phyloP scores from a whole-genome alignment of 2,113 vertebrate genomes.

The Tetraodon nigroviridis region DNA sequence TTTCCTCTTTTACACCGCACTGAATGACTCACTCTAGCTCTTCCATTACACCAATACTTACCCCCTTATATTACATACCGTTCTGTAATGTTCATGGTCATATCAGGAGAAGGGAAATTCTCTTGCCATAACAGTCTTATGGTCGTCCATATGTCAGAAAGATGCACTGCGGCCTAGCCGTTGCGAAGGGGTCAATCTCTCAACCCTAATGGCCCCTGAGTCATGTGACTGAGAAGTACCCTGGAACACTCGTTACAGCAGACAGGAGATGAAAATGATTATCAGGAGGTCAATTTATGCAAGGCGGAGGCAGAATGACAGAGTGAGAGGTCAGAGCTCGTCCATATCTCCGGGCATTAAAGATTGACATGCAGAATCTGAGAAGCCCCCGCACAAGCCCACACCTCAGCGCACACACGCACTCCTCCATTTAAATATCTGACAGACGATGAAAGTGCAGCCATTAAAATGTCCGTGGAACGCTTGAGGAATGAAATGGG shows the following conservation, averaged over 20 bases:
- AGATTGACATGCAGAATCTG: constrained; percentile 71
- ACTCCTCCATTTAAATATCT: constrained; percentile 75
- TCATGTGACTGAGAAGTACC: constrained; percentile 66
- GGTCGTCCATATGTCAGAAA: constrained; percentile 68
- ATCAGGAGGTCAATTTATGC: constrained; percentile 76
- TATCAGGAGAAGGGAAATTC: constrained; percentile 60
- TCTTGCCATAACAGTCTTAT: constrained; percentile 54
- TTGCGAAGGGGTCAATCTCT: constrained; percentile 68
- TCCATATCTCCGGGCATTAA: constrained; percentile 73
- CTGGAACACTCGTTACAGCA: constrained; percentile 66
- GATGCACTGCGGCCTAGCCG: constrained; percentile 49
- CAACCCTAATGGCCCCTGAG: constrained; percentile 64
- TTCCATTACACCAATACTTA: constrained; percentile 59
- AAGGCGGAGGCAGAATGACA: constrained; percentile 63
- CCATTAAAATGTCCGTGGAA: constrained; percentile 74
- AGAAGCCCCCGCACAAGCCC: constrained; percentile 48
- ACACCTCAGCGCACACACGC: constrained; percentile 54
- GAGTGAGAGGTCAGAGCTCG: constrained; percentile 67
- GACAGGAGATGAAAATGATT: constrained; percentile 67
- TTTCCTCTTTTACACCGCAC: constrained; percentile 12
- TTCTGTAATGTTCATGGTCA: constrained; percentile 57
- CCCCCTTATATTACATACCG: constrained; percentile 52
- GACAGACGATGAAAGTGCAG: constrained; percentile 76
- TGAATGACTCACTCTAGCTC: constrained; percentile 34
- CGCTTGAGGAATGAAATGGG: constrained; percentile 76